Conservation (phyloP, 2,113 vertebrate genomes). For the Tychaedon coryphoeus region DNA sequence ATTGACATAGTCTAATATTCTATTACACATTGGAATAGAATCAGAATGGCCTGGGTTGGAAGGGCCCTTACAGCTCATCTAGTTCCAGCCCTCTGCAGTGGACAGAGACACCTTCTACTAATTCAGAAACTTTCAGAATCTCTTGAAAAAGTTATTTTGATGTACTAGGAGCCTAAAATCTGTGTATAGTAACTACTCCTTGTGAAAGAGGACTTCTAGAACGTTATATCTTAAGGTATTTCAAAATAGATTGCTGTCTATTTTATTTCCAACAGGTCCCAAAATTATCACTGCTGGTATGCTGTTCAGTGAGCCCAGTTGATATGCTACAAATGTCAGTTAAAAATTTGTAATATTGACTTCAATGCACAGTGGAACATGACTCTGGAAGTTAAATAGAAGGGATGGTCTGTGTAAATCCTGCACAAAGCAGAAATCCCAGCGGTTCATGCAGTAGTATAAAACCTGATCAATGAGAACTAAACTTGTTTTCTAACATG, state of each 20-base stretch:
- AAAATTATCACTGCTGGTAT: background rate
- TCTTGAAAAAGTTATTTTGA: background rate
- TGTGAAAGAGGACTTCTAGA: background rate
- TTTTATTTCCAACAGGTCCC: background rate
- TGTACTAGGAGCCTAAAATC: background rate
- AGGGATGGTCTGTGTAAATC: background rate
- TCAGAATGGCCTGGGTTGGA: background rate
- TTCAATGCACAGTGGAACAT: background rate
- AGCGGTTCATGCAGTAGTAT: background rate
- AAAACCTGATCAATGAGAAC: background rate
- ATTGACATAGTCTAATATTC: background rate
- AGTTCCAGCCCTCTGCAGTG: background rate
- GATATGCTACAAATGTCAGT: background rate
- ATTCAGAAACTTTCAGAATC: background rate
- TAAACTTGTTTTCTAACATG: background rate
- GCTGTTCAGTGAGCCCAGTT: background rate
- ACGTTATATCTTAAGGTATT: background rate
- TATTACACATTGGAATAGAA: background rate
- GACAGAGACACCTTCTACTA: background rate
- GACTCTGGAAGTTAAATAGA: background rate
- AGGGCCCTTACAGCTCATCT: background rate
- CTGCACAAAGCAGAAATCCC: background rate
- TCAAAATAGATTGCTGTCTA: background rate
- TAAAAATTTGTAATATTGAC: background rate
- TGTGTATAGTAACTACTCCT: background rate